Base-by-base conservation (phyloP, 2,797 vertebrate genomes). In the Catostomus latipinnis region DNA sequence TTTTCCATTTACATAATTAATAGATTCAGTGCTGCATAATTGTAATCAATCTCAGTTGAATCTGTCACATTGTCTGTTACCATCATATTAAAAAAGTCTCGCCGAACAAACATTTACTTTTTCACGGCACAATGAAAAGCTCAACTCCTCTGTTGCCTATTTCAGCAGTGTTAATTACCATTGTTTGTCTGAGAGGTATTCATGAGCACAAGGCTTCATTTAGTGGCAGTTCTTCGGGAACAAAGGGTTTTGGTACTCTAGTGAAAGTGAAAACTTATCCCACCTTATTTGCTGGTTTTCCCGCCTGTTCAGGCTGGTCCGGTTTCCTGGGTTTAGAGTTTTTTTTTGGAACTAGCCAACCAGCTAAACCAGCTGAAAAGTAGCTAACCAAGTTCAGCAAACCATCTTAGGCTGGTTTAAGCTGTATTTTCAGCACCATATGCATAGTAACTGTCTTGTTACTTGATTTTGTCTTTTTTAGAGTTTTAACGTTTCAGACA, bases 81-180 rank as follows among this genome's bases (percentile, higher is more conserved):
- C 14, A 22, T 22, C 68, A 78, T 50, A 62, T 71, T 62, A 78
- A 7, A 9, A 57, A 78, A 53, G 74, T 71, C 12, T 46, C 61
- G 13, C 53, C 72, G 68, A 78, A 74, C 65, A 80, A 74, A 85
- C 71, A 81, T 9, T 53, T 48, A 22, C 76, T 57, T 70, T 58
- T 45, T 50, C 57, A n/a, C 48, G 18, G 43, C 46, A 14, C 34
- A 34, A 8, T 16, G 6, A 53, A 50, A 62, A 58, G n/a, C 58
- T 52, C 67, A 43, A n/a, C 34, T 78, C 66, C 34, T 45, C 45
- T 50, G 45, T 67, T 34, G 57, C 46, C 72, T 77, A 34, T 76
- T 77, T 74, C 22, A 13, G 75, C 43, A 52, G 66, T 49, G 68
- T 57, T 84, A 74, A 84, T 84, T 74, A 48, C 67, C 67, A 71